A percentile compares a stretch with the other conserved stretches of the same genome.
Evolutionary conservation across 2,797 vertebrate genomes (phyloP).

Genomic region (Dipus sagitta): DNA sequence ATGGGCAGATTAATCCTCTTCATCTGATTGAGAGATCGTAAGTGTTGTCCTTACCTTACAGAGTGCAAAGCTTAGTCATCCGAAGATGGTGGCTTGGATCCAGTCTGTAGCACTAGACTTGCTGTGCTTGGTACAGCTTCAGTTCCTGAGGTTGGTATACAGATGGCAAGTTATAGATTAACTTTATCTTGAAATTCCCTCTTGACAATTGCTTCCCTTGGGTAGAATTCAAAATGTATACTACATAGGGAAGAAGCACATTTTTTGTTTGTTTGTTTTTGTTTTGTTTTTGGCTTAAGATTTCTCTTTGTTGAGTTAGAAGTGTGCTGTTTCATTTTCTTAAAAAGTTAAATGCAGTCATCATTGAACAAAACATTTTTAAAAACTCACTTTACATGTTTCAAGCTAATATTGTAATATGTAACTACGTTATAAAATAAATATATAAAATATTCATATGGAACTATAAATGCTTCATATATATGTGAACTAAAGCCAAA

Average conservation of each 20-base stretch:
- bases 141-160: slow-evolving; percentile 22
- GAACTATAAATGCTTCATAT: slow-evolving; percentile 5
- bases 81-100: slow-evolving; percentile 68
- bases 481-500: neutral
- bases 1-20: slow-evolving; percentile 67
- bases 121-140: slow-evolving; percentile 5
- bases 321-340: slow-evolving; percentile 9
- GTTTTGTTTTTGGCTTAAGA: neutral
- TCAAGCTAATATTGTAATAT: neutral
- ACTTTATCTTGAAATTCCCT: slow-evolving; percentile 47
- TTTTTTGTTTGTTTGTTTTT: neutral
- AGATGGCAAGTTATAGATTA: slow-evolving; percentile 51
- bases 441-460: neutral
- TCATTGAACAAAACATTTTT: slow-evolving; percentile 29
- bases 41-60: slow-evolving; percentile 70
- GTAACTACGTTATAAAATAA: slow-evolving; percentile 35
- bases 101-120: slow-evolving; percentile 52
- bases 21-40: slow-evolving; percentile 61
- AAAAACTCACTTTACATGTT: neutral
- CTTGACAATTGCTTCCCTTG: slow-evolving; percentile 27
- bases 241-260: neutral
- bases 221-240: slow-evolving; percentile 45
- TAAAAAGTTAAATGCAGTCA: slow-evolving; percentile 22
- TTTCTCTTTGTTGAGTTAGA: slow-evolving; percentile 35
- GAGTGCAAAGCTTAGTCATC: slow-evolving; percentile 70